Conservation (phyloP, 2,888 invertebrate genomes). For the Ichneumon xanthorius region DNA sequence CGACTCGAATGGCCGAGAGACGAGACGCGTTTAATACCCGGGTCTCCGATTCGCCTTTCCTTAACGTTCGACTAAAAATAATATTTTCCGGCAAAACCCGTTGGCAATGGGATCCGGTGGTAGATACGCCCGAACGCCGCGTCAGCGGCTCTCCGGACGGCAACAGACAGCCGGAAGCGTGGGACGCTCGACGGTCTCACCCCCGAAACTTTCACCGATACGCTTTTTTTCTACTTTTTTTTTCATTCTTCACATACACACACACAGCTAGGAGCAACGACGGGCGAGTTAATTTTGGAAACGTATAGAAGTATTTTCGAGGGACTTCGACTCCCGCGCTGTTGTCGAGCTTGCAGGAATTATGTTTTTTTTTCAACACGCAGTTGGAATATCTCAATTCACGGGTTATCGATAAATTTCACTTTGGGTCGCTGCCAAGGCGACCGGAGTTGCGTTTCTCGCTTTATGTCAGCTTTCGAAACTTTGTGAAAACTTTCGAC, state of each 20-base stretch:
- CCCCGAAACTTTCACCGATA: slow-evolving; percentile 36
- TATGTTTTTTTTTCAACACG: neutral
- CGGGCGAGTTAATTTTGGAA: slow-evolving; percentile 52
- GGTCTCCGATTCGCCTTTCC: slow-evolving; percentile 1
- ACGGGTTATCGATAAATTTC: neutral
- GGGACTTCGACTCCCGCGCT: neutral
- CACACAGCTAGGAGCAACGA: slow-evolving; percentile 13
- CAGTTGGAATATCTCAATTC: no score
- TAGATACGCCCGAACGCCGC: neutral
- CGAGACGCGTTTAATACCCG: slow-evolving; percentile 10
- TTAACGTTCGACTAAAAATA: slow-evolving; percentile 61
- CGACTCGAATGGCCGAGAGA: neutral
- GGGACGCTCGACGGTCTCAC: slow-evolving; percentile 36
- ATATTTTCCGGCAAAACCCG: slow-evolving; percentile 57
- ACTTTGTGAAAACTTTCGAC: neutral
- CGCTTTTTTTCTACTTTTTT: slow-evolving; percentile 15
- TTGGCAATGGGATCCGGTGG: slow-evolving; percentile 39
- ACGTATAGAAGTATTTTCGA: neutral
- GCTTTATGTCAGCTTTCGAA: neutral
- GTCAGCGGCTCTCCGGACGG: neutral
- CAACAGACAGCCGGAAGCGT: slow-evolving; percentile 51
- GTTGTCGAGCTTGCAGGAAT: neutral
- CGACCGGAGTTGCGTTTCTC: neutral
- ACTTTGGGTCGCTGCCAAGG: neutral
- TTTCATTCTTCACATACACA: neutral